Evolutionary conservation across 2,797 vertebrate genomes (phyloP).

Genomic region (Neosilurus hyrtlii): DNA sequence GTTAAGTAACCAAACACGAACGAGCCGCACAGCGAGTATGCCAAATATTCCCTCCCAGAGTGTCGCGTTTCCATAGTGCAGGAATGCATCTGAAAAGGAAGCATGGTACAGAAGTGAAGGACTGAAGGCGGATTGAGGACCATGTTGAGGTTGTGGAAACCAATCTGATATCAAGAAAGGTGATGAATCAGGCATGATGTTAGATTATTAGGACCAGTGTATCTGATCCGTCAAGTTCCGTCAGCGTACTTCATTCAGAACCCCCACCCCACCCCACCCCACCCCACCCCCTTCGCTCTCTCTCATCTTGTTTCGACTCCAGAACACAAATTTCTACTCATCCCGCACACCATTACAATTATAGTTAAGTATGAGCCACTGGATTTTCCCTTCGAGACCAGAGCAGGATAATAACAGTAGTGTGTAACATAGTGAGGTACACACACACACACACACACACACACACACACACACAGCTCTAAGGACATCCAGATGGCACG

Average conservation of each 20-base stretch:
- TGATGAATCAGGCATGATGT: constrained; percentile 2
- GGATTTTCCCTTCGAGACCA: constrained; percentile 7
- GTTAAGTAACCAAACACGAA: constrained; percentile 40
- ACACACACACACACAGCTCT: constrained; percentile 7
- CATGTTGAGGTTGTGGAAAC: background rate
- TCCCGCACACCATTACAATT: constrained; percentile 12
- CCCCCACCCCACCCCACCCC: background rate
- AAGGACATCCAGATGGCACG: background rate
- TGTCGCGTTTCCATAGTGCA: constrained; percentile 42
- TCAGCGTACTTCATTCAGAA: background rate
- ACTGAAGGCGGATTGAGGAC: no score
- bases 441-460: background rate
- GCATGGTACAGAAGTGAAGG: background rate
- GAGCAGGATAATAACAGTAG: constrained; percentile 45
- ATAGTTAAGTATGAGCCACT: constrained; percentile 24
- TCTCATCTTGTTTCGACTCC: constrained; percentile 5
- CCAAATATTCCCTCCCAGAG: constrained; percentile 50
- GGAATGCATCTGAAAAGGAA: constrained; percentile 31
- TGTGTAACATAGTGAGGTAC: background rate
- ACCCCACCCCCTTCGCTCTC: background rate
- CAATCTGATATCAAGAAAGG: background rate
- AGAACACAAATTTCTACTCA: constrained; percentile 10
- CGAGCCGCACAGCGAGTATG: constrained; percentile 26
- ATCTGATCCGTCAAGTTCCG: constrained; percentile 16
- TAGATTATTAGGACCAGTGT: constrained; percentile 19